Evolutionary conservation across 2,888 invertebrate genomes (phyloP).

Genomic region (Clivina fossor): DNA sequence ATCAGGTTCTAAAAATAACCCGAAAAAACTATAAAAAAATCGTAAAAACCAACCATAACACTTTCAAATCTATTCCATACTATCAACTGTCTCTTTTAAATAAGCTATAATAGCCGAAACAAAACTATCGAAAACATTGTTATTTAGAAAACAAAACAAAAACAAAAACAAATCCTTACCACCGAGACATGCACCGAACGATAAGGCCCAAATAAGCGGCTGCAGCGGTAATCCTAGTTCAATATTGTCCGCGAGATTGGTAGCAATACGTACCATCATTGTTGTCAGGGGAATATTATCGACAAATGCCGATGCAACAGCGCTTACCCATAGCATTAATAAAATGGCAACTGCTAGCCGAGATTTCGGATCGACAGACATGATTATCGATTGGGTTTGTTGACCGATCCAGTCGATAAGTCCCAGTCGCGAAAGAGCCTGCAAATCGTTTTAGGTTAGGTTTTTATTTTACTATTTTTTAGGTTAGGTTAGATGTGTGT

Average conservation of each 20-base stretch:
- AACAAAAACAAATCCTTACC: constrained; percentile 66
- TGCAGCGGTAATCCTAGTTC: constrained; percentile 71
- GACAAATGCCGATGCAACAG: constrained; percentile 83
- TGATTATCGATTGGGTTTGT: constrained; percentile 68
- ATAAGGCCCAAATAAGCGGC: constrained; percentile 83
- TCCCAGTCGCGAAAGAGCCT: constrained; percentile 79
- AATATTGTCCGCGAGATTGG: constrained; percentile 69
- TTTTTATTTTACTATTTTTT: no score
- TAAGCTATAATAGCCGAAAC: no score
- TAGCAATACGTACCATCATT: constrained; percentile 86
- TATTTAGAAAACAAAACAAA: no score
- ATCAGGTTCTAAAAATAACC: no score
- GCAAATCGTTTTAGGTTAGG: no score
- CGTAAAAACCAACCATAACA: no score
- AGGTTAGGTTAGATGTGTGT: no score
- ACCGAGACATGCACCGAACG: constrained; percentile 90
- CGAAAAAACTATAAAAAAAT: no score
- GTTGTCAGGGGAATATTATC: constrained; percentile 92
- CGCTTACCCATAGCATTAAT: constrained; percentile 84
- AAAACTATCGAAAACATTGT: no score
- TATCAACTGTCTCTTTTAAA: no score
- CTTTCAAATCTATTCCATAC: no score
- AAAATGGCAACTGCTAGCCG: constrained; percentile 74
- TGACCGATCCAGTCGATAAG: constrained; percentile 81
- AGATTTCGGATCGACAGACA: constrained; percentile 66